Conservation (phyloP, 2,888 invertebrate genomes). For the Diarsia rubi region DNA sequence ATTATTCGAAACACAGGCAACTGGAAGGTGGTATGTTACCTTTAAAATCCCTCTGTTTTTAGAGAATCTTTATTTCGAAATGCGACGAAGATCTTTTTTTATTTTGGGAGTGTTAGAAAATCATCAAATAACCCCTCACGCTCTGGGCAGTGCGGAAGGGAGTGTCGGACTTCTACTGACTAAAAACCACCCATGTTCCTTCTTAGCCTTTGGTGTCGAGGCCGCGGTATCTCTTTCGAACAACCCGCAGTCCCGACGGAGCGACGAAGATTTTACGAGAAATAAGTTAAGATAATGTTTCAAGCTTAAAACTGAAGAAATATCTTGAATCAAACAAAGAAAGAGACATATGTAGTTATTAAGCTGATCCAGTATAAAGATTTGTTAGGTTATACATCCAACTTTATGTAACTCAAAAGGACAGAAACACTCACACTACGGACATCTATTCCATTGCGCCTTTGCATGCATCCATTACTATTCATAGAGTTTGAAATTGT, state of each 20-base stretch:
- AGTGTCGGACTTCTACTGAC: too few relatives aligned
- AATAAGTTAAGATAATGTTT: constrained; percentile 6
- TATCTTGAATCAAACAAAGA: constrained; percentile 23
- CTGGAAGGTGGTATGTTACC: neutral
- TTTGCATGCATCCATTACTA: constrained; percentile 68
- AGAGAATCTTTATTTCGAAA: neutral
- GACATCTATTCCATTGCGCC: constrained; percentile 65
- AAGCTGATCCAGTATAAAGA: neutral
- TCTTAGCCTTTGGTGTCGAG: too few relatives aligned
- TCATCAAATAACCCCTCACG: too few relatives aligned
- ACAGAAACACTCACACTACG: constrained; percentile 42
- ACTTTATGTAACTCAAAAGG: constrained; percentile 27
- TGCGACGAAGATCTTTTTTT: neutral
- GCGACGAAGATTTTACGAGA: neutral
- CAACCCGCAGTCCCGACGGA: too few relatives aligned
- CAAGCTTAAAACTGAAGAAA: constrained; percentile 10
- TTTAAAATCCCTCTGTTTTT: neutral
- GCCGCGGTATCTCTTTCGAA: too few relatives aligned
- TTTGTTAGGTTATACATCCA: constrained; percentile 29
- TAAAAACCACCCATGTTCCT: too few relatives aligned
- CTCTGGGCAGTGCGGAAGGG: too few relatives aligned
- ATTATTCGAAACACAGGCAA: constrained; percentile 21
- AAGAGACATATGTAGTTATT: constrained; percentile 7
- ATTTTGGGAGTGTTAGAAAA: too few relatives aligned
- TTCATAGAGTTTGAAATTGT: constrained; percentile 73